A percentile compares a stretch with the other conserved stretches of the same genome.
phyloP scores from a whole-genome alignment of 2,113 vertebrate genomes.

The Saguinus imperator region DNA sequence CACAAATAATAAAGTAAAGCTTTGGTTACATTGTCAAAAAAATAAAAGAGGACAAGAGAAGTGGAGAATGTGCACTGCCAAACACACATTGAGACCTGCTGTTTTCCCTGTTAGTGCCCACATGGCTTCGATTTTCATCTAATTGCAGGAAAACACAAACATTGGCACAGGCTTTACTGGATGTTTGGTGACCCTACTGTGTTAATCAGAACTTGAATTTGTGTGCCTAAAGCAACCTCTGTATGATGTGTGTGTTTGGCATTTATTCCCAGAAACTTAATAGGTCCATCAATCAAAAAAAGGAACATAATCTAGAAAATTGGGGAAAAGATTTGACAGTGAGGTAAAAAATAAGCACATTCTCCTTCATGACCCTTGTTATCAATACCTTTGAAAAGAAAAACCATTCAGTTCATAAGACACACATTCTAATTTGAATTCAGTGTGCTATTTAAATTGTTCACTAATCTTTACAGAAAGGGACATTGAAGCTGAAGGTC shows the following conservation, averaged over 20 bases:
- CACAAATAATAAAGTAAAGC: conserved; percentile 32
- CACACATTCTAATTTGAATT: neutral
- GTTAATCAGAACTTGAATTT: conserved; percentile 68
- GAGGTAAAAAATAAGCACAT: conserved; percentile 41
- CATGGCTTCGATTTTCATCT: conserved; percentile 83
- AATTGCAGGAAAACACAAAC: conserved; percentile 83
- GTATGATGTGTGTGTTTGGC: conserved; percentile 73
- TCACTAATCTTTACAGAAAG: conserved; percentile 3
- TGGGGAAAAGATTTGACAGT: neutral
- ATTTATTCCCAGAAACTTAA: conserved; percentile 79
- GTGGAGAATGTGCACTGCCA: conserved; percentile 63
- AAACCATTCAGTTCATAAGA: neutral
- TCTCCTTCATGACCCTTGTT: neutral
- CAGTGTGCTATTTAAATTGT: neutral
- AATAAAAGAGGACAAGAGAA: conserved; percentile 26
- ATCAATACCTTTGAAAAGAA: conserved; percentile 16
- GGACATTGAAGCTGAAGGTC: conserved; percentile 64
- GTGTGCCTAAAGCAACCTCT: conserved; percentile 63
- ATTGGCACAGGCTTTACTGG: conserved; percentile 71
- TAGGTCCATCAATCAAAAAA: conserved; percentile 75
- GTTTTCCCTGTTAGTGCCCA: conserved; percentile 77
- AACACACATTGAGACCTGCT: conserved; percentile 74
- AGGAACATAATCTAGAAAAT: conserved; percentile 47
- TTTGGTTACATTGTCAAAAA: conserved; percentile 35
- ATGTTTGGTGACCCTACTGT: conserved; percentile 67